Base-by-base conservation (phyloP, 2,113 vertebrate species). In the Talpa occidentalis region DNA sequence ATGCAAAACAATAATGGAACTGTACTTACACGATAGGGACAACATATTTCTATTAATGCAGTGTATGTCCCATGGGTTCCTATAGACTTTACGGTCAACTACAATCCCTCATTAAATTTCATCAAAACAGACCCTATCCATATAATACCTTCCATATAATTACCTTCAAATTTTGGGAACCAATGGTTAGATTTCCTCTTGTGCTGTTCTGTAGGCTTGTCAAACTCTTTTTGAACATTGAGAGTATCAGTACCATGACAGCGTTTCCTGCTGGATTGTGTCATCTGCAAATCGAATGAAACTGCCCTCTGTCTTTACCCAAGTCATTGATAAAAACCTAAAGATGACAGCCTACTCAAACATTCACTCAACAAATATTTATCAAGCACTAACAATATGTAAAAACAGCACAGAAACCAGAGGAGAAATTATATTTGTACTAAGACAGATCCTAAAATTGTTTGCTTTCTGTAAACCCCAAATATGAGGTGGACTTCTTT, bases 321-420 rank as follows among this genome's bases (percentile, higher is more conserved):
- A 52, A 52, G 49, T 52, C 5, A 77, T 17, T 24, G 60, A 86
- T n/a, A 49, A 64, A 83, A 94, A 54, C 2, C n/a, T 60, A 44
- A 78, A 70, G 52, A 85, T 37, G 52, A 79, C 30, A 42, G 37
- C 32, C 24, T 35, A 21, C 44, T 79, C 49, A 35, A 9, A 64
- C 64, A 76, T 59, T 73, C 86, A 44, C 77, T 90, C 89, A 59
- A 35, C 60, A 93, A 70, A 66, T 72, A 67, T 37, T 85, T 66
- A 54, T 32, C n/a, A 17, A 85, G 73, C 24, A n/a, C 11, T 47
- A 47, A 66, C 12, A 32, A 26, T 47, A 37, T 19, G 30, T 14
- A n/a, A 26, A 35, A 11, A 42, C 81, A 22, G n/a, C 37, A 84
- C 42, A 84, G 81, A 87, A 24, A 74, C 11, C 10, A 86, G 42